phyloP scores from a whole-genome alignment of 2,797 vertebrate species.

The Schizothorax lantsangensis region DNA sequence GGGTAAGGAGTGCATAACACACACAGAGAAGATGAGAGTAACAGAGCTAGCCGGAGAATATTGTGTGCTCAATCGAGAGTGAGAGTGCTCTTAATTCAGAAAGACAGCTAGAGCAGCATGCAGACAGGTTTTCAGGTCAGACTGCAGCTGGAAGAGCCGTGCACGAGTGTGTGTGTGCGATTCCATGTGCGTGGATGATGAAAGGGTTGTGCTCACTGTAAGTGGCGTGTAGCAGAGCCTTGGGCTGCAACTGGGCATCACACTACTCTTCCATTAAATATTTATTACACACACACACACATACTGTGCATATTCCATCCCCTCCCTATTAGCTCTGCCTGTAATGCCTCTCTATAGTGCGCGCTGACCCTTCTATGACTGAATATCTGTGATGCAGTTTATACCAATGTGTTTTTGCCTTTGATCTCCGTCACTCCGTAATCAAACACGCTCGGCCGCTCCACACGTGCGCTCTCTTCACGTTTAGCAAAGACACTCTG shows the following conservation, averaged over 20 bases:
- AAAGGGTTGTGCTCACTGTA: conserved; percentile 65
- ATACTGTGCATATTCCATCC: conserved; percentile 60
- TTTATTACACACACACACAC: conserved; percentile 55
- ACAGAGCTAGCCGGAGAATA: conserved; percentile 37
- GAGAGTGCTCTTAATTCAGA: conserved; percentile 59
- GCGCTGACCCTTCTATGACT: conserved; percentile 53
- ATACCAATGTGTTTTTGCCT: conserved; percentile 41
- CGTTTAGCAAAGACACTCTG: conserved; percentile 36
- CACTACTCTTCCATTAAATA: conserved; percentile 64
- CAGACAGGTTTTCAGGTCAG: conserved; percentile 78
- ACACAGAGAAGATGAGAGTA: conserved; percentile 68
- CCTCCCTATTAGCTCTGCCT: conserved; percentile 54
- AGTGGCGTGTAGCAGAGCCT: conserved; percentile 65
- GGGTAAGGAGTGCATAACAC: conserved; percentile 65
- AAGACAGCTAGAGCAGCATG: conserved; percentile 46
- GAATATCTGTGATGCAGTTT: conserved; percentile 48
- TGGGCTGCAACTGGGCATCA: conserved; percentile 63
- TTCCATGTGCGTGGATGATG: conserved; percentile 55
- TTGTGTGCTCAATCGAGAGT: conserved; percentile 48
- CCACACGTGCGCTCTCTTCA: not conserved
- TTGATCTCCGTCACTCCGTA: conserved; percentile 24
- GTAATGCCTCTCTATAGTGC: conserved; percentile 50
- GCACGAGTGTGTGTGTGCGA: conserved; percentile 34
- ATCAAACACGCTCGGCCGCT: conserved; percentile 37
- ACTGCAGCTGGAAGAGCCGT: conserved; percentile 78